Base-by-base conservation (phyloP, 1,140 invertebrate species). In the Paramacrobiotus metropolitanus region DNA sequence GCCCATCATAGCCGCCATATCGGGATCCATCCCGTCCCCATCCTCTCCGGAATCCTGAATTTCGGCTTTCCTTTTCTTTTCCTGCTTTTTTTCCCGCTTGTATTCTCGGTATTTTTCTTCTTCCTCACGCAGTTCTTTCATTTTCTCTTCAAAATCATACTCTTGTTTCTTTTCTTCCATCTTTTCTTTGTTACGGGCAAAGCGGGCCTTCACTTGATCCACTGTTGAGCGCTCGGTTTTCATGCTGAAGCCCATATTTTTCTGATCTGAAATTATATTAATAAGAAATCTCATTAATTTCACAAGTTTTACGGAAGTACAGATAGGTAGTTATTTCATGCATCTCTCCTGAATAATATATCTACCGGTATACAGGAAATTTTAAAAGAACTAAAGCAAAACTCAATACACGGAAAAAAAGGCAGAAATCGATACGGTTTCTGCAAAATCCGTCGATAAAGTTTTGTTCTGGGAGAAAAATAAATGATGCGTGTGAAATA, bases 231-330 rank as follows among this genome's bases (percentile, higher is more conserved):
- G 77, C 74, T 98, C 92, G 60, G 98, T 85, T 74, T 89, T 86
- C 94, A 99, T 99, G 15, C 92, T 96, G 92, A 97, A 98, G 24
- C 94, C 94, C 70, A 96, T 76, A 78, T 96, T 96, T 65, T 91
- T 77, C 76, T 98, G 93, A 83, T 98, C 82, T 84, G 64, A 62
- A 70, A 66, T 68, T 67, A 64, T 64, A 67, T 24, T 62, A 63
- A 31, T 18, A 24, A 15, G 18, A 59, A 2, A 21, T 63, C 55
- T n/a, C 21, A 44, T 44, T 60, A 24, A 60, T 20, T 60, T 24
- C 29, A 60, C 21, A 24, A 31, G 61, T 48, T 34, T 31, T 21
- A 61, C 29, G 1, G 28, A 60, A 30, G 60, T n/a, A n/a, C n/a
- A n/a, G n/a, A n/a, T n/a, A n/a, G n/a, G n/a, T n/a, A n/a, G n/a